Percentiles rank a stretch among this genome's conserved stretches.
Conservation (phyloP, 2,113 vertebrate genomes). For the Vidua macroura region DNA sequence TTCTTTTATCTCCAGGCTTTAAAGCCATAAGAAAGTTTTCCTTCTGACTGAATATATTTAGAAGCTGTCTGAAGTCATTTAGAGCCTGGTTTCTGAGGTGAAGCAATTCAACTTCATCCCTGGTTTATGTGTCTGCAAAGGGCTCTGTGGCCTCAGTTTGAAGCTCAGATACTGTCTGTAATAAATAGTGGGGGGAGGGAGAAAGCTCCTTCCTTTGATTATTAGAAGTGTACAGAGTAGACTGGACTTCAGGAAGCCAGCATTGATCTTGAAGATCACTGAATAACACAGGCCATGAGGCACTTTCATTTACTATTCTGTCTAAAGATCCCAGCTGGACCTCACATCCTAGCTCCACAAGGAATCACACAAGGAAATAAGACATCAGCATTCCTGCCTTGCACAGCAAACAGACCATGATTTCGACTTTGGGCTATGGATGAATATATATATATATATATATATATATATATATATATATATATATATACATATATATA, state of each 20-base stretch:
- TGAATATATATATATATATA: background rate
- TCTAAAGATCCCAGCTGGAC: constrained; percentile 11
- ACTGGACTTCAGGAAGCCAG: constrained; percentile 48
- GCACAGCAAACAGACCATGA: background rate
- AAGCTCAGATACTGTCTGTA: constrained; percentile 14
- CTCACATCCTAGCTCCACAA: background rate
- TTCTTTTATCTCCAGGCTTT: constrained; percentile 15
- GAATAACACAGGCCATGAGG: background rate
- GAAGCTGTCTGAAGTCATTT: constrained; percentile 39
- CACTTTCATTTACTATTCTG: constrained; percentile 40
- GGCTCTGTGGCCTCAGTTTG: background rate
- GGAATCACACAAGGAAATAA: constrained; percentile 3
- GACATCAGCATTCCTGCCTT: background rate
- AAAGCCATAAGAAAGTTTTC: constrained; percentile 33
- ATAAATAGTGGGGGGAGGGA: constrained; percentile 29
- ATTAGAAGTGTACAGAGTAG: background rate
- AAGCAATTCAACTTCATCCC: constrained; percentile 2
- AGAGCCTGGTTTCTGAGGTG: constrained; percentile 28
- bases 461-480: no score
- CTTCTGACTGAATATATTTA: constrained; percentile 17
- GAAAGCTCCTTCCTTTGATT: constrained; percentile 31
- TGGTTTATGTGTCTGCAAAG: constrained; percentile 16
- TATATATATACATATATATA: no score
- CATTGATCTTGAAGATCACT: constrained; percentile 47
- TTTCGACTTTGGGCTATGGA: background rate